These are phyloP conservation scores for Sinosuthora webbiana DNA, from an alignment of 2,113 vertebrate species.

Conservation along the genomic window DNA sequence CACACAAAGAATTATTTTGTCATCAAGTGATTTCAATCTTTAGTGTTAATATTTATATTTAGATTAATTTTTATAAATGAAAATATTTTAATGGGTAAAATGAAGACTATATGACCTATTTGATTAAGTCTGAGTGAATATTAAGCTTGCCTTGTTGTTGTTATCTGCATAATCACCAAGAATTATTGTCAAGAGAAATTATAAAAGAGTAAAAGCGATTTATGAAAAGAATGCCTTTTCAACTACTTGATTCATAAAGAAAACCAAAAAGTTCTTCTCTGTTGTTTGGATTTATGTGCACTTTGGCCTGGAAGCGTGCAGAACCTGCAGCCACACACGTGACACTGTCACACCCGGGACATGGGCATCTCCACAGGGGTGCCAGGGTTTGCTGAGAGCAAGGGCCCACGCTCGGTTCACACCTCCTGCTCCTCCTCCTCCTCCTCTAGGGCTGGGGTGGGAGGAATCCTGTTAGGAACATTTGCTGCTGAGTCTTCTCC, in stretches of 20 bases:
- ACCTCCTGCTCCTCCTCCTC: not conserved
- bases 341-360: rapidly evolving
- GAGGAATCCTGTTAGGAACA: not conserved
- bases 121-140: constrained; percentile 64
- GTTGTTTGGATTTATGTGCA: constrained; percentile 21
- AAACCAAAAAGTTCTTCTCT: constrained; percentile 11
- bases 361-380: rapidly evolving
- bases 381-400: not conserved
- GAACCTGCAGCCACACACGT: rapidly evolving
- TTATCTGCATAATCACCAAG: constrained; percentile 64
- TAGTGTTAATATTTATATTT: constrained; percentile 82
- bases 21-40: constrained; percentile 80
- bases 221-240: constrained; percentile 58
- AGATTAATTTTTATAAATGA: constrained; percentile 83
- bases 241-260: constrained; percentile 55
- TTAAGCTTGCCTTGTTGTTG: constrained; percentile 72
- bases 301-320: rapidly evolving
- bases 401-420: rapidly evolving
- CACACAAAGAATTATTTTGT: constrained; percentile 80
- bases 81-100: constrained; percentile 79
- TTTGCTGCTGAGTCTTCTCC: not conserved
- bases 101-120: constrained; percentile 56
- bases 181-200: constrained; percentile 68
- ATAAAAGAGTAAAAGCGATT: constrained; percentile 72
- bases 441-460: not conserved